These are phyloP conservation scores for Peucedramus taeniatus DNA, from an alignment of 2,113 vertebrate species.

Conservation along the genomic window DNA sequence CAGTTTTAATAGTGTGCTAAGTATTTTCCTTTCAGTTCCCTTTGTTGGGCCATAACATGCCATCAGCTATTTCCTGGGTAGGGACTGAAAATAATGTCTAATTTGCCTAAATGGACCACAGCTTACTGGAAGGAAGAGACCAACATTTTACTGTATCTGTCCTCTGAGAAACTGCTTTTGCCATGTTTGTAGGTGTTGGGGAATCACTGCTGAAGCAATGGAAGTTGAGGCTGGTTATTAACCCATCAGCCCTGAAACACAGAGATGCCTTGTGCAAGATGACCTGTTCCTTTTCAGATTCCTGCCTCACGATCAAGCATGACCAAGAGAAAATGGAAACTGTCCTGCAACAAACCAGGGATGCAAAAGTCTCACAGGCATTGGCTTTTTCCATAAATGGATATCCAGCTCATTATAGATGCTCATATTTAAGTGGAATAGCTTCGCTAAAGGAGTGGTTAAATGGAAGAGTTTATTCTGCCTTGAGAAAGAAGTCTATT, in stretches of 20 bases:
- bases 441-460: neutral
- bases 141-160: neutral
- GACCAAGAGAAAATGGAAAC: neutral
- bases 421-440: neutral
- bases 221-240: neutral
- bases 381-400: neutral
- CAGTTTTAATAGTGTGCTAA: constrained; percentile 12
- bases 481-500: neutral
- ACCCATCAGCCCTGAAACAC: neutral
- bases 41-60: neutral
- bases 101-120: neutral
- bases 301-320: neutral
- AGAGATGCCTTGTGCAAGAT: neutral
- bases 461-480: neutral
- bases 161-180: neutral
- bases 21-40: constrained; percentile 8
- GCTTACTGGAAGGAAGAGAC: neutral
- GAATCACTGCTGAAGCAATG: neutral
- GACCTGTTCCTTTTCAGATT: neutral
- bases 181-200: neutral
- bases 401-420: neutral
- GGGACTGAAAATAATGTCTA: neutral
- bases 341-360: neutral
- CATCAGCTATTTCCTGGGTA: neutral
- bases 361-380: neutral